phyloP scores from a whole-genome alignment of 37 sponge, comb jelly and placozoan species.

The Ephydatia muelleri region DNA sequence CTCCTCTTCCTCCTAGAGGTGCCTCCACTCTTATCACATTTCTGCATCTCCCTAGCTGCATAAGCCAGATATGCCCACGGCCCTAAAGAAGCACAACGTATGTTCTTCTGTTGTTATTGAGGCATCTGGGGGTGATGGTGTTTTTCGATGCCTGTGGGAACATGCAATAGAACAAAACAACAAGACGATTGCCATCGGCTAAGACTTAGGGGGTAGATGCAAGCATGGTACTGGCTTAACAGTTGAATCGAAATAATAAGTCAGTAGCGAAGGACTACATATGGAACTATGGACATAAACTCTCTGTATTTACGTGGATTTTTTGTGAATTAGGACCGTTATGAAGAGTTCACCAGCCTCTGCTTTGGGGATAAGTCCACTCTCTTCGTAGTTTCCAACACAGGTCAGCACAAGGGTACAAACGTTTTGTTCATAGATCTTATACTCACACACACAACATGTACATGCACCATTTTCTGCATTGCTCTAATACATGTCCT shows the following conservation, averaged over 20 bases:
- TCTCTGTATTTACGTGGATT: too few relatives aligned
- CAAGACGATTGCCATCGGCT: too few relatives aligned
- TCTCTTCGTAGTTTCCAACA: constrained; percentile 60
- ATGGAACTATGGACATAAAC: too few relatives aligned
- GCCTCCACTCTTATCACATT: background rate
- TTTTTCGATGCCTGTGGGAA: too few relatives aligned
- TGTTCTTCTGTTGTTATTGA: background rate
- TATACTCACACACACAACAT: background rate
- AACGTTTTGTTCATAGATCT: background rate
- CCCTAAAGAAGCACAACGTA: background rate
- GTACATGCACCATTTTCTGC: background rate
- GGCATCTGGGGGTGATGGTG: background rate
- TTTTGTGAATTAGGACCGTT: background rate
- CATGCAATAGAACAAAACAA: too few relatives aligned
- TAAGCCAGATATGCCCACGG: constrained; percentile 12
- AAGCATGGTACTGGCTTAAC: too few relatives aligned
- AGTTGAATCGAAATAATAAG: too few relatives aligned
- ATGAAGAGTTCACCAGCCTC: constrained; percentile 58
- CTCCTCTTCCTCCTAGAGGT: background rate
- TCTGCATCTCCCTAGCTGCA: background rate
- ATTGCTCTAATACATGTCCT: background rate
- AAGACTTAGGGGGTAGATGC: too few relatives aligned
- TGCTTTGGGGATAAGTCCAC: constrained; percentile 38
- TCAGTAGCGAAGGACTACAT: too few relatives aligned
- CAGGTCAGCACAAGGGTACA: constrained; percentile 36